These are phyloP conservation scores for Aphelocoma californica DNA, from an alignment of 2,797 vertebrate genomes.

Conservation along the genomic window DNA sequence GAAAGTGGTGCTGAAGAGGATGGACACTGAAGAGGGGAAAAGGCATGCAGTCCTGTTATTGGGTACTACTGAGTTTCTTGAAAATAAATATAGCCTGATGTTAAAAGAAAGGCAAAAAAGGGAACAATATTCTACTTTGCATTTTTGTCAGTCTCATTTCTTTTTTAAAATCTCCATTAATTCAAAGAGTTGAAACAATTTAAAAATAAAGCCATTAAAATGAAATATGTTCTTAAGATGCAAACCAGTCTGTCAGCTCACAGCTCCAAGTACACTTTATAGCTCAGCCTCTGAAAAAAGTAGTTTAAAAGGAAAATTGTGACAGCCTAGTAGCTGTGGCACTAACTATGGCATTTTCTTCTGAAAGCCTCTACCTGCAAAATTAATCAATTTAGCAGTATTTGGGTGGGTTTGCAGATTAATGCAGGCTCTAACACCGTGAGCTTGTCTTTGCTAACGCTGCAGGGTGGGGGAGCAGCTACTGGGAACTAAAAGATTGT, in stretches of 20 bases:
- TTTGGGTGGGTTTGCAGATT: background rate
- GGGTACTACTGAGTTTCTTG: background rate
- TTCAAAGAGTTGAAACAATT: constrained; percentile 26
- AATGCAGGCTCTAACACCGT: background rate
- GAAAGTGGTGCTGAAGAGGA: background rate
- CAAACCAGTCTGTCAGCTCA: background rate
- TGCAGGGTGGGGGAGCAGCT: background rate
- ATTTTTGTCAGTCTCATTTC: background rate
- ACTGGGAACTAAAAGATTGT: background rate
- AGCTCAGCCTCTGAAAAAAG: background rate
- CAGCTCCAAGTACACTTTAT: background rate
- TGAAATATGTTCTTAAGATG: constrained; percentile 7
- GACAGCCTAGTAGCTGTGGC: background rate
- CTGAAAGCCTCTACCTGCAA: constrained; percentile 2
- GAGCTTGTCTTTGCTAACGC: background rate
- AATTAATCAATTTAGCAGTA: background rate
- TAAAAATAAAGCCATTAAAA: constrained; percentile 51
- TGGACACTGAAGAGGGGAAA: background rate
- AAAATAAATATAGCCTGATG: background rate
- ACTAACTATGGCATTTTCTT: background rate
- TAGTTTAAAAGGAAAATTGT: background rate
- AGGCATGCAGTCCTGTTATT: background rate
- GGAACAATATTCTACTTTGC: background rate
- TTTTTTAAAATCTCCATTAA: constrained; percentile 41
- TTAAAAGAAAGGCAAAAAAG: background rate